Evolutionary conservation across 1,140 invertebrate genomes (phyloP), one percentile per base, ranked within the genome.

Genomic region (Hestina assimilis): DNA sequence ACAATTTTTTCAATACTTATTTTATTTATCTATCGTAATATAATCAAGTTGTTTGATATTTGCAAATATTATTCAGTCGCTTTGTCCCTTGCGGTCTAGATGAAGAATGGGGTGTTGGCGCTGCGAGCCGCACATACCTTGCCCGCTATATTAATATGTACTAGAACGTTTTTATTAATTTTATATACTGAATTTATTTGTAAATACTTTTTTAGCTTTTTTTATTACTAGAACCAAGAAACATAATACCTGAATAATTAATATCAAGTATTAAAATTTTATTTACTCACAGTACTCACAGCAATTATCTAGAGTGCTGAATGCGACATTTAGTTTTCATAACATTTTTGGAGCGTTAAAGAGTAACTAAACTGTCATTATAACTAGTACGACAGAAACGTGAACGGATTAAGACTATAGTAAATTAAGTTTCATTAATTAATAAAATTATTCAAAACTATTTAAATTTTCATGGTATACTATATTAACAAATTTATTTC

Each of bases 101-200:
- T 47, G 45, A 48, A 48, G 45, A 48, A 48, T 48, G 45, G 45
- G 29, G 45, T 21, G 45, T 29, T 35, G 31, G 20, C 45, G 17
- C 45, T 12, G 45, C 45, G 31, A 48, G 29, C 28, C 45, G 11
- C 45, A 33, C 45, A 48, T 48, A 33, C 45, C 45, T 48, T 48
- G 7, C 28, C 5, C 33, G 15, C 45, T 48, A n/a, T 48, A 48
- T 48, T 48, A 48, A 48, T 48, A 48, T 31, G 45, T 31, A 31
- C 15, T 48, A 48, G 45, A 14, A 33, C 17, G 29, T 48, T 48
- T 48, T 33, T 48, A 48, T 48, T 48, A 17, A 35, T 38, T 8
- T 11, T 17, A 35, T 31, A 4, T 31, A 31, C 11, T 31, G 5
- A 9, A 31, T 5, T 31, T 6, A 2, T 6, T n/a, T 26, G 6